Conservation (phyloP, 2,888 invertebrate species). For the Epiblema foenella region DNA sequence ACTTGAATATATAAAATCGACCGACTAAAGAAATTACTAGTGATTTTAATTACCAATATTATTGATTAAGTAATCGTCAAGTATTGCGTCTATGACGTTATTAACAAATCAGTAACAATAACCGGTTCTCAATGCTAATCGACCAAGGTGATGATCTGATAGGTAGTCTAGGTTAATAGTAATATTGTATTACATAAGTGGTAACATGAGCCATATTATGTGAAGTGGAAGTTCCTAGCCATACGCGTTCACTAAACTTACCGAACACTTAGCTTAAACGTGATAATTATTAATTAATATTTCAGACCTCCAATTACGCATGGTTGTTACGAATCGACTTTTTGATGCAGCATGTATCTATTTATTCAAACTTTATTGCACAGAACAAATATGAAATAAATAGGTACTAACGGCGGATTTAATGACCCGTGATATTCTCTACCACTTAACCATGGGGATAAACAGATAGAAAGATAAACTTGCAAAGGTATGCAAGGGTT, state of each 20-base stretch:
- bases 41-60: no score
- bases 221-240: neutral
- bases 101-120: neutral
- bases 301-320: neutral
- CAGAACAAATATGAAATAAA: no score
- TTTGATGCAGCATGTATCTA: no score
- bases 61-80: neutral
- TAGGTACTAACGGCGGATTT: no score
- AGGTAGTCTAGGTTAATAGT: slow-evolving; percentile 25
- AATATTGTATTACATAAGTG: slow-evolving; percentile 13
- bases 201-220: slow-evolving; percentile 4
- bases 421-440: no score
- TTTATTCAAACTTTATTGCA: no score
- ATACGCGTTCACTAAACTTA: neutral
- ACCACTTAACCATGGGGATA: no score
- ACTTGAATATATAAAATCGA: no score
- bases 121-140: slow-evolving; percentile 24
- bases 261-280: neutral
- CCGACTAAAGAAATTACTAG: no score
- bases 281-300: no score
- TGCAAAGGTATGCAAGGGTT: no score
- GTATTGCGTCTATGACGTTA: neutral
- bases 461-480: no score
- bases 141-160: neutral
- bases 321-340: neutral